phyloP scores from a whole-genome alignment of 2,113 vertebrate species.

The Hippolais icterina region DNA sequence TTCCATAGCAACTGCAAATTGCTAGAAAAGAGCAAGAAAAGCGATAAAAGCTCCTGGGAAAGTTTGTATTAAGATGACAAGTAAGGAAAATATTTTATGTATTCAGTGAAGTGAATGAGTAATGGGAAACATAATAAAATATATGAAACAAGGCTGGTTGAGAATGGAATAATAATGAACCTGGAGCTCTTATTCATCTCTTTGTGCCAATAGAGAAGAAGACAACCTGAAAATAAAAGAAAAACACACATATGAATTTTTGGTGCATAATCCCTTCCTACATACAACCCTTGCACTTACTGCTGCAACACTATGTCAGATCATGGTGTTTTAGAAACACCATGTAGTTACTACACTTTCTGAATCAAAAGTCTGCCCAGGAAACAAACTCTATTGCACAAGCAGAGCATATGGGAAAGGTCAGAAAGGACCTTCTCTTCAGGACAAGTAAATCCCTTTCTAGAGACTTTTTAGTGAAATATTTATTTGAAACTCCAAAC shows the following conservation, averaged over 20 bases:
- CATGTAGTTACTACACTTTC: not conserved
- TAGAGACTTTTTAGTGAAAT: not conserved
- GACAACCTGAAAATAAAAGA: not conserved
- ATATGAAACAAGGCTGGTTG: not conserved
- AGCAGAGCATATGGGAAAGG: not conserved
- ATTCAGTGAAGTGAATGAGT: not conserved
- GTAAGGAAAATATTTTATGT: not conserved
- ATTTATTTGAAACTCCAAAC: not conserved
- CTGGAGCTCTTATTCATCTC: not conserved
- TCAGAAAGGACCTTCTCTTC: not conserved
- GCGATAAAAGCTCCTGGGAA: not conserved
- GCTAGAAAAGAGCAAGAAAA: not conserved
- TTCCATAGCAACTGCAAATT: not conserved
- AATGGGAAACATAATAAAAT: not conserved
- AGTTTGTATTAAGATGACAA: not conserved
- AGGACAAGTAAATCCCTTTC: not conserved
- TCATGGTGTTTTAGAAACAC: not conserved
- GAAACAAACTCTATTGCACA: not conserved
- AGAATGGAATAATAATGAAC: not conserved
- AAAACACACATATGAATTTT: not conserved
- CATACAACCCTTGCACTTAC: not conserved
- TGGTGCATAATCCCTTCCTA: not conserved
- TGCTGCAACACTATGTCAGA: not conserved
- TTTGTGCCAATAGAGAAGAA: not conserved
- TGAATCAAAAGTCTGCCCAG: not conserved